Conservation (phyloP, 1,140 invertebrate genomes). For the Zaprionus camerounensis region DNA sequence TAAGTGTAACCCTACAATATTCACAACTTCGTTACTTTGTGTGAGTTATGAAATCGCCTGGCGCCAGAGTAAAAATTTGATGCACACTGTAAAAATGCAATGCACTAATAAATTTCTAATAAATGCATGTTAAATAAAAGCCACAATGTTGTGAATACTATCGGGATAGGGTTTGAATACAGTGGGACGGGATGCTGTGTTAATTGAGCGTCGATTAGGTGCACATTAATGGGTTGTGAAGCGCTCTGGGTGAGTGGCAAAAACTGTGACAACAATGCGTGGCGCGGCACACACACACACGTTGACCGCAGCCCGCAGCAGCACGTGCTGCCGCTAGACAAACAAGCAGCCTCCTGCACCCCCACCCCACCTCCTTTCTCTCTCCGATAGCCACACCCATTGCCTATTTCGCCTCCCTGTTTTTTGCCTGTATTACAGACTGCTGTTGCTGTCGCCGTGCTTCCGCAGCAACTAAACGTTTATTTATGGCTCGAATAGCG, state of each 20-base stretch:
- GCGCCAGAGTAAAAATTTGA: slow-evolving; percentile 75
- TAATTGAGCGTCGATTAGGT: slow-evolving; percentile 74
- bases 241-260: slow-evolving; percentile 51
- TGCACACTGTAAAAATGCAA: slow-evolving; percentile 63
- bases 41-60: slow-evolving; percentile 75
- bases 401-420: background rate
- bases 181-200: slow-evolving; percentile 40
- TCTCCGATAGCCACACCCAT: background rate
- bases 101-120: slow-evolving; percentile 79
- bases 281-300: slow-evolving; percentile 42
- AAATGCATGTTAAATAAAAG: slow-evolving; percentile 76
- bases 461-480: slow-evolving; percentile 79
- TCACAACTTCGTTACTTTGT: slow-evolving; percentile 54
- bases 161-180: background rate
- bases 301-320: slow-evolving; percentile 78
- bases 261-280: slow-evolving; percentile 71
- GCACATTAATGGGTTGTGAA: slow-evolving; percentile 55
- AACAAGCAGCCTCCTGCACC: slow-evolving; percentile 44
- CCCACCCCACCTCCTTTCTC: background rate
- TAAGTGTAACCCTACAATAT: slow-evolving; percentile 57
- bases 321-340: slow-evolving; percentile 71
- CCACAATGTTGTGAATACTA: slow-evolving; percentile 60
- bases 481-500: slow-evolving; percentile 79
- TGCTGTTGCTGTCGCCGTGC: slow-evolving; percentile 74
- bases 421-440: slow-evolving; percentile 44